Evolutionary conservation across 1,140 invertebrate genomes (phyloP), one percentile per base, ranked within the genome.

Genomic region (Chironomus striatipennis): DNA sequence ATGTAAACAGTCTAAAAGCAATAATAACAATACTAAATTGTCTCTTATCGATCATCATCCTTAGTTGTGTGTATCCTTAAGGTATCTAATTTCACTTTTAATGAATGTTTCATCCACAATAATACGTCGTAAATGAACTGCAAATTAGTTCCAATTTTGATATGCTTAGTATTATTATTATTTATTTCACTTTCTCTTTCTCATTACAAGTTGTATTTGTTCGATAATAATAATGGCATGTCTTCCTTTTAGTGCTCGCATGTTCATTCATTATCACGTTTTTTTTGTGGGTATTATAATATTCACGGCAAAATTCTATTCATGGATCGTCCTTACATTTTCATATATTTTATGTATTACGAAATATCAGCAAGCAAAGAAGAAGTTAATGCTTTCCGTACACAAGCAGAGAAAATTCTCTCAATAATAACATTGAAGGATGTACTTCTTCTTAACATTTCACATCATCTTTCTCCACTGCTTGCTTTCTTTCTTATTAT

Each of bases 1-100:
- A 57, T n/a, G 47, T 57, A 57, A 57, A 57, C 47, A 57, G 47
- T 57, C 47, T 57, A 57, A 57, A 57, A 57, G 47, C 47, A 57
- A 57, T 57, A 57, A 57, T 57, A 57, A 57, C n/a, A 57, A 57
- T n/a, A 47, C 43, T 8, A 57, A 57, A n/a, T 5, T 57, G 47
- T 57, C 47, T 57, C 47, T 57, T 57, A 57, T 57, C 47, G 47
- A 57, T 57, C 47, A 57, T 57, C n/a, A 12, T 57, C 12, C 47
- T 15, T 15, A 12, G 2, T 47, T 47, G 2, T 47, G 2, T 47
- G 1, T 47, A 47, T 47, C 43, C 43, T 15, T 57, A 57, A 57
- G 5, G 47, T 12, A 57, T 57, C 47, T 57, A n/a, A 57, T 57
- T 57, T 15, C 47, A 57, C 47, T 15, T 57, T 57, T n/a, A n/a